Evolutionary conservation across 2,888 invertebrate species (phyloP).

Genomic region (Monoplex corrugatus): DNA sequence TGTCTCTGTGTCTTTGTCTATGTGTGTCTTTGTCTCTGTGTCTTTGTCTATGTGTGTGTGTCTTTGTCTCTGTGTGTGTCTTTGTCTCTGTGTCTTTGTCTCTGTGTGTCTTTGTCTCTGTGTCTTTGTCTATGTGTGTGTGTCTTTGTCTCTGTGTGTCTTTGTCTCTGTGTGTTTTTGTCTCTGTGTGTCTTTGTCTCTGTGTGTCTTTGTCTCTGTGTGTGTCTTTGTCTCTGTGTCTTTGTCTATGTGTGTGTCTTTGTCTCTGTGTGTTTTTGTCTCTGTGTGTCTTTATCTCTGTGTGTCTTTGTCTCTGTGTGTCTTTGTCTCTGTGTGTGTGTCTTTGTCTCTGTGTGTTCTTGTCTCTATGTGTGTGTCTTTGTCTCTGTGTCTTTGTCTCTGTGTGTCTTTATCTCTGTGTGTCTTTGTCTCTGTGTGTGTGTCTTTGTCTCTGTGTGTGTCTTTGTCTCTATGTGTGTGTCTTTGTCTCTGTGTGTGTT

Average conservation of each 20-base stretch:
- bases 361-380: no score
- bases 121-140: not conserved
- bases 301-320: not conserved
- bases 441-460: not conserved
- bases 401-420: not conserved
- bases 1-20: not conserved
- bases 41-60: not conserved
- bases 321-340: not conserved
- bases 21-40: not conserved
- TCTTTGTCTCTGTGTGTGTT: no score
- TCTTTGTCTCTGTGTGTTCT: not conserved
- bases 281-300: not conserved
- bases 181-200: not conserved
- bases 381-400: no score
- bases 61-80: no score
- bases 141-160: not conserved
- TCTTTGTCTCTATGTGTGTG: not conserved
- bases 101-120: not conserved
- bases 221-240: not conserved
- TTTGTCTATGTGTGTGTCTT: not conserved
- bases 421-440: not conserved
- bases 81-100: not conserved
- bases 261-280: no score
- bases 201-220: not conserved
- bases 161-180: no score